phyloP scores from a whole-genome alignment of 2,113 vertebrate species.

The Xiphophorus maculatus region DNA sequence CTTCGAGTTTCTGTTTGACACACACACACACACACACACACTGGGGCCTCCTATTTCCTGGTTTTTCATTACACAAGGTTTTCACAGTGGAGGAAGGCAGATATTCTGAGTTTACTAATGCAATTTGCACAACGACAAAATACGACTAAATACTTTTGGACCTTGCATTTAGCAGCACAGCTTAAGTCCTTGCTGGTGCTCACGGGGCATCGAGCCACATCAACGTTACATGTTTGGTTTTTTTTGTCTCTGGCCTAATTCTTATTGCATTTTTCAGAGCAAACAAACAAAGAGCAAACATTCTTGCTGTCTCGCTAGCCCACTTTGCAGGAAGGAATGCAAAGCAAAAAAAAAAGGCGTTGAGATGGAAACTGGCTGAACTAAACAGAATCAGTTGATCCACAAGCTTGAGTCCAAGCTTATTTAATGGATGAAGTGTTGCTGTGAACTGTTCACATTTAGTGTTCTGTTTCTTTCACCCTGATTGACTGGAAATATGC shows the following conservation, averaged over 20 bases:
- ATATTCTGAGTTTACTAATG: constrained; percentile 56
- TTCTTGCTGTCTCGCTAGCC: constrained; percentile 64
- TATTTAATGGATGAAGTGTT: constrained; percentile 18
- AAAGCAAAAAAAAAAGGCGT: constrained; percentile 48
- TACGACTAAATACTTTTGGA: constrained; percentile 52
- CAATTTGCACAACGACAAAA: constrained; percentile 49
- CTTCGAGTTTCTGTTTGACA: background rate
- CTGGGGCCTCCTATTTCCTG: constrained; percentile 44
- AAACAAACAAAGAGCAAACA: constrained; percentile 58
- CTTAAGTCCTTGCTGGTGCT: constrained; percentile 41
- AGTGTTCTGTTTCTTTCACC: constrained; percentile 13
- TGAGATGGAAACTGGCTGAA: constrained; percentile 53
- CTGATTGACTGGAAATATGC: constrained; percentile 5
- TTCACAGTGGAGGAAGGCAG: constrained; percentile 22
- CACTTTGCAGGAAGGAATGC: constrained; percentile 37
- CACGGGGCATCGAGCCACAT: constrained; percentile 34
- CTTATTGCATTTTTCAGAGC: constrained; percentile 64
- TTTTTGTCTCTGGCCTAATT: constrained; percentile 64
- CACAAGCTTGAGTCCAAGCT: constrained; percentile 12
- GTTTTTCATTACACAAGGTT: constrained; percentile 54
- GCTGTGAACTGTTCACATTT: constrained; percentile 15
- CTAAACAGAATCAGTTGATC: constrained; percentile 40
- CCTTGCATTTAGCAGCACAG: constrained; percentile 43
- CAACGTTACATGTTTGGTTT: constrained; percentile 42
- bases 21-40: background rate